phyloP scores from a whole-genome alignment of 2,797 vertebrate species.

The Gymnodraco acuticeps region DNA sequence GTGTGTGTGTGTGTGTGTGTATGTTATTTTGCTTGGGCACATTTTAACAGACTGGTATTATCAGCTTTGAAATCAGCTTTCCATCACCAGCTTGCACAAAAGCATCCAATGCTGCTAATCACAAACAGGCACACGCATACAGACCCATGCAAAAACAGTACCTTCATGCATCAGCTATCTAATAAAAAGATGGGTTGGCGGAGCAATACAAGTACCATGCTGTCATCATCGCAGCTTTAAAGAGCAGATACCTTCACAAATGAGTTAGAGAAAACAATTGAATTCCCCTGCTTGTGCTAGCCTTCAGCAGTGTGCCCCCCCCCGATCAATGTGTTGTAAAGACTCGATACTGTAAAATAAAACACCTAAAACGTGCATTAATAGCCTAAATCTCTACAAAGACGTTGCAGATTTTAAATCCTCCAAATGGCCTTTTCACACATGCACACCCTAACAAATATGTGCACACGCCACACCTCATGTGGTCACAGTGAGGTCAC shows the following conservation, averaged over 20 bases:
- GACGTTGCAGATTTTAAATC: conserved; percentile 20
- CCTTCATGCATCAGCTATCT: conserved; percentile 47
- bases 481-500: conserved; percentile 55
- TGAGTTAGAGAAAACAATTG: conserved; percentile 72
- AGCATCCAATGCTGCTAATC: conserved; percentile 53
- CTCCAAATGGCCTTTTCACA: conserved; percentile 1
- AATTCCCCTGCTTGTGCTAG: conserved; percentile 54
- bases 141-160: conserved; percentile 61
- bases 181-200: conserved; percentile 55
- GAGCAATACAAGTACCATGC: conserved; percentile 32
- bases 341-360: not conserved
- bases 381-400: conserved; percentile 12
- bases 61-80: conserved; percentile 90
- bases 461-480: conserved; percentile 6
- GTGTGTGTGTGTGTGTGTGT: conserved; percentile 31
- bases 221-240: conserved; percentile 60
- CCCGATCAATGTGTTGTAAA: conserved; percentile 17
- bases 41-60: conserved; percentile 85
- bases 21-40: conserved; percentile 83
- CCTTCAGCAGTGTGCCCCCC: conserved; percentile 11
- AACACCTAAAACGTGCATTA: not conserved
- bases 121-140: conserved; percentile 65
- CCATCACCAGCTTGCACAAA: conserved; percentile 85
- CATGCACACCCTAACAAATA: not conserved
- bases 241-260: conserved; percentile 56